Base-by-base conservation (phyloP, 2,797 vertebrate species). In the Vespertilio murinus region DNA sequence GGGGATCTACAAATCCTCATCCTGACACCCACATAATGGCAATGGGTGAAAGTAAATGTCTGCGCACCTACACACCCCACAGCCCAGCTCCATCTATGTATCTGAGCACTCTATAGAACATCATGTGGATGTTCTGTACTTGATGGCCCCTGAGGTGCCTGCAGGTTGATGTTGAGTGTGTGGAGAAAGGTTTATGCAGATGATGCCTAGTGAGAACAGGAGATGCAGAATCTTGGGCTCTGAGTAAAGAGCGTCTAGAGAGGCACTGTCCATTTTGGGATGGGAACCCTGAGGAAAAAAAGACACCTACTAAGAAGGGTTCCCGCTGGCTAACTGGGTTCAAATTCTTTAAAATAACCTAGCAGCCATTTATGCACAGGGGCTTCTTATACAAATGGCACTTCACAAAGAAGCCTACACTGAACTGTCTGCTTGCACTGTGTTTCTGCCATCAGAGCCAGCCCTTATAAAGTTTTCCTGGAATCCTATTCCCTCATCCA, bases 61-160 rank as follows among this genome's bases (percentile, higher is more conserved):
- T 16, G 2, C 14, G 12, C 6, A 25, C 17, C 40, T 33, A 20
- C 30, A 33, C 0, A 0, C 1, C 35, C 30, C 11, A 8, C 17
- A 8, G 16, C 11, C n/a, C 22, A 20, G 22, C 18, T 13, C 8
- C 12, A n/a, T 45, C 33, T 33, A 2, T 13, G 14, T 56, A 73
- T 45, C 49, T 49, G 20, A 74, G n/a, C 33, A 38, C 13, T n/a
- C 67, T 30, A 0, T 40, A 35, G 49, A 20, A 25, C 35, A 42
- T 8, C 10, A 33, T 2, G 13, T 25, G 56, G 74, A 35, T 52
- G 17, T 4, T 5, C 10, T 38, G 6, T 5, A 49, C 14, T 2
- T 13, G 4, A 18, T 5, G 12, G 20, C 8, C n/a, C 5, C 35
- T 73, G 14, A 56, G 54, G 22, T 28, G 2, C 16, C 14, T 81